Evolutionary conservation across 2,113 vertebrate genomes (phyloP), one percentile per base, ranked within the genome.

Genomic region (Hippocampus guttulatus): DNA sequence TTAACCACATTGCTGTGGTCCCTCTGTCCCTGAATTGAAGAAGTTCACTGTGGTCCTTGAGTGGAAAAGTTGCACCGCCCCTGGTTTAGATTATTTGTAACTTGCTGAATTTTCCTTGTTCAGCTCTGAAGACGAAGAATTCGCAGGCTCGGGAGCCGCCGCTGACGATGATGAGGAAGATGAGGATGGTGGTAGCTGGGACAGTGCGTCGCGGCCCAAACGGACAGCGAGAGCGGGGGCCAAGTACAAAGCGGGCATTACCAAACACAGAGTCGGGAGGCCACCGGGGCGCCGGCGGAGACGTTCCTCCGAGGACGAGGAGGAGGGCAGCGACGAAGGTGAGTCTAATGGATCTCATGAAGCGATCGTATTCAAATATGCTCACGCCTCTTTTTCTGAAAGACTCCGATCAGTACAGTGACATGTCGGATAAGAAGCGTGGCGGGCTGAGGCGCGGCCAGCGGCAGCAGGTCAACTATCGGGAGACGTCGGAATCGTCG

Each of bases 391-490:
- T 55, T 61, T 23, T 30, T 54, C 49, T 4, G n/a, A 16, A 81
- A 98, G 96, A 94, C 85, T 95, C 93, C 0, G 94, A 94, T 25
- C 92, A 91, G 72, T 95, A 92, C 74, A 97, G 95, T 0, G 93
- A 95, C 57, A 90, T 92, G 84, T 93, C 92, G 3, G 97, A 98
- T 80, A 93, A 93, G 5, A 92, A 94, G 57, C 92, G 96, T 87
- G 93, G 95, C 62, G 91, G 96, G 27, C 95, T 96, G 57, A 92
- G 95, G 77, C 92, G 97, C 69, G 96, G 96, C 81, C 95, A 94
- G 85, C 94, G 92, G 64, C 93, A 95, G 84, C 93, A 95, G 87
- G 96, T 99, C 65, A 98, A 99, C 90, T 99, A 99, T 70, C 93
- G 94, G 3, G 97, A 99, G 87, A 96, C 96, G n/a, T 96, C 97